A percentile compares a stretch with the other conserved stretches of the same genome.
These are phyloP conservation scores for Melanotaenia parkinsoni DNA, from an alignment of 2,797 vertebrate genomes.

Conservation along the genomic window DNA sequence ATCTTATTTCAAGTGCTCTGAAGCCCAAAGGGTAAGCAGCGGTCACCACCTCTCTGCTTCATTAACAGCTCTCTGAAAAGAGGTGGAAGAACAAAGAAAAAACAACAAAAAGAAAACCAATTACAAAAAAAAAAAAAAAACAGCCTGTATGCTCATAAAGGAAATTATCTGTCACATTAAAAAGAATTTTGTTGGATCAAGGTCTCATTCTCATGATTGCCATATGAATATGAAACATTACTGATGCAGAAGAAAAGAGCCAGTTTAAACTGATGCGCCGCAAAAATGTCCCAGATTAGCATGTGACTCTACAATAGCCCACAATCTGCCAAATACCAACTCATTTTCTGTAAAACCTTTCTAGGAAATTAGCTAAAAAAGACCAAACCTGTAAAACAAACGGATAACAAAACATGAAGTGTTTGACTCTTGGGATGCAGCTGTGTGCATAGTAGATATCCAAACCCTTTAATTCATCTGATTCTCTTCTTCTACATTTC, in stretches of 20 bases:
- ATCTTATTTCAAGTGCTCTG: constrained; percentile 39
- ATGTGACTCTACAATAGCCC: too few species aligned
- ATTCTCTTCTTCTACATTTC: not conserved
- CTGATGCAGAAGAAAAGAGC: not conserved
- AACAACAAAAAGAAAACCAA: not conserved
- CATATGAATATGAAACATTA: too few species aligned
- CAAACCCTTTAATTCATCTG: not conserved
- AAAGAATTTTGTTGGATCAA: not conserved
- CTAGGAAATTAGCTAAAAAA: not conserved
- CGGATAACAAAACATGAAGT: not conserved
- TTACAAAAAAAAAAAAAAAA: not conserved
- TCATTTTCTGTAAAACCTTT: not conserved
- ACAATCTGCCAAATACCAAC: not conserved
- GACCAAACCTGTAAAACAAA: not conserved
- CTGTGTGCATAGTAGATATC: not conserved
- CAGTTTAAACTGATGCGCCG: not conserved
- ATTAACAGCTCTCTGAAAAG: constrained; percentile 37
- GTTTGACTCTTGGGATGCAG: not conserved
- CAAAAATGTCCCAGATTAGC: not conserved
- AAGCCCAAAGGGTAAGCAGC: constrained; percentile 19
- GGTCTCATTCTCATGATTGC: not conserved
- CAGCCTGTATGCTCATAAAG: not conserved
- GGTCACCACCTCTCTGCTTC: constrained; percentile 25
- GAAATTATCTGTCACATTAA: not conserved
- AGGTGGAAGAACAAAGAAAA: not conserved